phyloP scores from a whole-genome alignment of 2,797 vertebrate genomes.

The Acanthis flammea region DNA sequence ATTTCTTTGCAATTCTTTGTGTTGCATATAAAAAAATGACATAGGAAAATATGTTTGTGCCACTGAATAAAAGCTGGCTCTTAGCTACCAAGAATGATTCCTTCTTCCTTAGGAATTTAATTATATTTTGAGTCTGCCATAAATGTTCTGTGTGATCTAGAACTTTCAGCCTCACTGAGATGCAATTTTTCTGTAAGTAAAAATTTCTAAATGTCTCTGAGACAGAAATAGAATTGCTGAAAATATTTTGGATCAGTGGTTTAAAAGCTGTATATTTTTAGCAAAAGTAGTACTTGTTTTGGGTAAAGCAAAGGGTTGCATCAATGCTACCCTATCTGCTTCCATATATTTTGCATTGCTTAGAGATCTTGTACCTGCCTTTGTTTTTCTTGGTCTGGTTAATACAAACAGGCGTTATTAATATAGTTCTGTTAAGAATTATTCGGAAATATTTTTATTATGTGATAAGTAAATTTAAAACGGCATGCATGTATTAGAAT shows the following conservation, averaged over 20 bases:
- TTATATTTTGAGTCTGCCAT: neutral
- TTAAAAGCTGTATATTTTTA: neutral
- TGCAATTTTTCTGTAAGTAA: neutral
- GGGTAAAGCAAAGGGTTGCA: neutral
- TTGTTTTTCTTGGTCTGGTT: neutral
- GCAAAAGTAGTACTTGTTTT: neutral
- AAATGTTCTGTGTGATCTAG: neutral
- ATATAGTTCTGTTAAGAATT: neutral
- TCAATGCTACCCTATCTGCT: neutral
- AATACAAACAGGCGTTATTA: neutral
- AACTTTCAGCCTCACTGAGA: neutral
- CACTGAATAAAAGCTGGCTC: neutral
- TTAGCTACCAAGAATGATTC: neutral
- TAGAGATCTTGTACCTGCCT: neutral
- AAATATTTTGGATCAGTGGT: neutral
- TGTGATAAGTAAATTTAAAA: neutral
- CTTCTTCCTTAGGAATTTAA: neutral
- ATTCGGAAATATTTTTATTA: neutral
- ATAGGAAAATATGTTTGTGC: neutral
- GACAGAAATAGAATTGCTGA: neutral
- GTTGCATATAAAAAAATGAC: neutral
- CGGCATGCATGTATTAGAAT: neutral
- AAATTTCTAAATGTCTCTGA: neutral
- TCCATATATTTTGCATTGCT: neutral
- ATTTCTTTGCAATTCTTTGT: neutral